Conservation (phyloP, 2,888 invertebrate species). For the Lasioglossum figueresi region DNA sequence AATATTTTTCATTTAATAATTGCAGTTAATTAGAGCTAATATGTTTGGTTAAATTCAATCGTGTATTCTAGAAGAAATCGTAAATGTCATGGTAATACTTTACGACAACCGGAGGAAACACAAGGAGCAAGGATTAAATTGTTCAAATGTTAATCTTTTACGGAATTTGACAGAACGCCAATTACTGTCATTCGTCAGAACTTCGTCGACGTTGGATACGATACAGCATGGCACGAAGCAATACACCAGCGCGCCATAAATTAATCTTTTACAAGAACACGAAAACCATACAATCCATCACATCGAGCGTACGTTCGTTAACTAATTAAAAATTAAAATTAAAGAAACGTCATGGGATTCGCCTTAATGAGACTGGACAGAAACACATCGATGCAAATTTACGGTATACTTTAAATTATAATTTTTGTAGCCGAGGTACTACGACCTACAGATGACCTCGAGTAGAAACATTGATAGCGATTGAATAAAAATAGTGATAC, state of each 20-base stretch:
- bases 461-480: background rate
- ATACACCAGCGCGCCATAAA: background rate
- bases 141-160: background rate
- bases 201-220: background rate
- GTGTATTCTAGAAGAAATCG: background rate
- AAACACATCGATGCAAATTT: background rate
- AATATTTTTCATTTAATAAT: background rate
- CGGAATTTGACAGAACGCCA: background rate
- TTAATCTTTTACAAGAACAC: background rate
- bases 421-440: background rate
- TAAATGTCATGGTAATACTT: background rate
- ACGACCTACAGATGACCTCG: background rate
- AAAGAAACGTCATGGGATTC: background rate
- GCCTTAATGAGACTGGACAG: background rate
- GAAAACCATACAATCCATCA: background rate
- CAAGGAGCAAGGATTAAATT: background rate
- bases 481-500: too few relatives aligned
- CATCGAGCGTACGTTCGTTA: background rate
- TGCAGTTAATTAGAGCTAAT: background rate
- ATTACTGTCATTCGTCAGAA: constrained; percentile 4
- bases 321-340: background rate
- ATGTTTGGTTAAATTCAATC: background rate
- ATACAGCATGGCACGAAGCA: background rate
- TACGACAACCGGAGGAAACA: too few relatives aligned
- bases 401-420: background rate